Conservation (phyloP, 23 tunicate genomes). For the Phallusia fumigata region DNA sequence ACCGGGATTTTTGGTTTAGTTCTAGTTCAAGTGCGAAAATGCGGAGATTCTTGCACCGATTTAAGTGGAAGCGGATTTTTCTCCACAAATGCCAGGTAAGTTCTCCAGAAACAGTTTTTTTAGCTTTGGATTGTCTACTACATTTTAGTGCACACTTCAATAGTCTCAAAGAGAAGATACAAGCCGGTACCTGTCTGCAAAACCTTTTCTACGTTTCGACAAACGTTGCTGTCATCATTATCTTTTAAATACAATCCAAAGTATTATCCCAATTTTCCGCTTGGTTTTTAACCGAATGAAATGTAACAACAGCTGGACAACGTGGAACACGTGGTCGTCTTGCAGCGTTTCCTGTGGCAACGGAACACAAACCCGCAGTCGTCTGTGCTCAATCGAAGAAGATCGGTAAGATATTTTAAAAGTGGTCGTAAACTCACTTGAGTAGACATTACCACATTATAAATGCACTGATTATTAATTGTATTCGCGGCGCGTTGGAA, state of each 20-base stretch:
- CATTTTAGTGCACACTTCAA: not conserved
- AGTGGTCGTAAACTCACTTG: too few species aligned
- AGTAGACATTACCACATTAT: too few species aligned
- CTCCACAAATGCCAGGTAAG: not conserved
- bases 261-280: too few species aligned
- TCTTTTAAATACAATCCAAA: too few species aligned
- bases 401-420: too few species aligned
- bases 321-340: constrained; percentile 29
- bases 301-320: constrained; percentile 5
- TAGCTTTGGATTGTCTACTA: not conserved
- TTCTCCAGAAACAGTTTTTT: not conserved
- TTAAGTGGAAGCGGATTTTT: not conserved
- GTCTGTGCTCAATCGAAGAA: not conserved
- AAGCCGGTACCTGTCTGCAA: too few species aligned
- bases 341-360: constrained; percentile 38
- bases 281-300: too few species aligned
- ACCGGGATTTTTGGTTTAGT: not conserved
- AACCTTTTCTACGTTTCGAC: too few species aligned
- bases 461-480: too few species aligned
- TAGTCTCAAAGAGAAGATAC: too few species aligned
- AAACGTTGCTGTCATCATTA: too few species aligned
- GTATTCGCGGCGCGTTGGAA: too few species aligned
- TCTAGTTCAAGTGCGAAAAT: not conserved
- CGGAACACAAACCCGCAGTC: not conserved
- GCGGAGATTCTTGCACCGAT: not conserved